These are phyloP conservation scores for Drosophila nr. medialis DNA, from an alignment of 2,888 invertebrate species.

Conservation along the genomic window DNA sequence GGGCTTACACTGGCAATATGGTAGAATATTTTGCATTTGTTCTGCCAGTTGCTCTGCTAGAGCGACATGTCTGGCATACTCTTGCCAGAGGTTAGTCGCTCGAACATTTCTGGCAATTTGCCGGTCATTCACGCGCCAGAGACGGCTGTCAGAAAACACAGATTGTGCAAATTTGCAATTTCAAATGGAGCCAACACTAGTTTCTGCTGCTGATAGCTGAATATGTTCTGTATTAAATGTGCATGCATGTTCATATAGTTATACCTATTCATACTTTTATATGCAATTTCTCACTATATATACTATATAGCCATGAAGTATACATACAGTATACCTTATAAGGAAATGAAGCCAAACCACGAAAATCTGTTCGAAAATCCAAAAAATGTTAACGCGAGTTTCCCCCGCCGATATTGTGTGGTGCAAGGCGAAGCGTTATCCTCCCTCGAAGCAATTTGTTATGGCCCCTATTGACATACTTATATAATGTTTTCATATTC, in stretches of 20 bases:
- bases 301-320: background rate
- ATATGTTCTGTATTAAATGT: background rate
- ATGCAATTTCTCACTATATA: background rate
- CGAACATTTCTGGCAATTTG: background rate
- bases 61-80: background rate
- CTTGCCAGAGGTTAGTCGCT: background rate
- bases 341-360: too few species aligned
- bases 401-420: background rate
- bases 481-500: too few species aligned
- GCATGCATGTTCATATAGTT: background rate
- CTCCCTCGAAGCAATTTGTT: too few species aligned
- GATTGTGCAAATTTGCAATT: background rate
- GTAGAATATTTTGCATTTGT: background rate
- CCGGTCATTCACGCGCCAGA: background rate
- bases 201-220: background rate
- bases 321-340: too few species aligned
- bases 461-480: too few species aligned
- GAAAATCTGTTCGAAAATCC: background rate
- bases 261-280: background rate
- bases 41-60: too few species aligned
- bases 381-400: background rate
- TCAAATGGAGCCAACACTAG: background rate
- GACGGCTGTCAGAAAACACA: background rate
- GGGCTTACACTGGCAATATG: background rate
- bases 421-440: background rate